Evolutionary conservation across 64 coral and sea anemone species (phyloP).

Genomic region (Stylophora pistillata): DNA sequence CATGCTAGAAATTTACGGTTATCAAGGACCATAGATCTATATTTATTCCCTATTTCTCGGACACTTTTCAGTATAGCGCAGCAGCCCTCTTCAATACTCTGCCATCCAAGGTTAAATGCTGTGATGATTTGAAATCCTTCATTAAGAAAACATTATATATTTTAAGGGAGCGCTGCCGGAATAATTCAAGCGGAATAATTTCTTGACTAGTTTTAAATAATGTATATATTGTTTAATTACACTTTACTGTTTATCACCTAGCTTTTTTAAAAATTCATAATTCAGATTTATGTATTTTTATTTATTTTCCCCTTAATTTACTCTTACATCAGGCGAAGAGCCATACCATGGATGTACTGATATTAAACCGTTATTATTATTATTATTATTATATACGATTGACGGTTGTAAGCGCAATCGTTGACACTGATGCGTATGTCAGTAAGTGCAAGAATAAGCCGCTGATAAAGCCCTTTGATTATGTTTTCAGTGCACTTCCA

Average conservation of each 20-base stretch:
- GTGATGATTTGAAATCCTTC: conserved; percentile 3
- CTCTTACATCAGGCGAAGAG: not conserved
- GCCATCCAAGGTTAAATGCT: conserved; percentile 13
- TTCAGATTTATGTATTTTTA: no score
- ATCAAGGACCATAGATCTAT: conserved; percentile 2
- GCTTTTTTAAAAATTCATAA: not conserved
- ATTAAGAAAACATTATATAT: not conserved
- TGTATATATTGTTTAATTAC: not conserved
- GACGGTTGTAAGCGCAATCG: no score
- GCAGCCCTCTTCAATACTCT: conserved; percentile 6
- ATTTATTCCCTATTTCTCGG: conserved; percentile 2
- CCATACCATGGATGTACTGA: not conserved
- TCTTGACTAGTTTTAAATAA: conserved; percentile 13
- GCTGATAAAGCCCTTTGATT: no score
- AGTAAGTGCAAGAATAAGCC: no score
- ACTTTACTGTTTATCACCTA: not conserved
- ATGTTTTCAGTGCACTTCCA: no score
- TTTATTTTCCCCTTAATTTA: no score
- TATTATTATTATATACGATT: conserved; percentile 1
- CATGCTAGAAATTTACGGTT: not conserved
- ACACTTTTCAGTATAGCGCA: conserved; percentile 2
- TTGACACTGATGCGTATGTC: no score
- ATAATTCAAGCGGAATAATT: not conserved
- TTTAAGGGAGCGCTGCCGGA: conserved; percentile 1
- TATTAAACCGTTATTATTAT: not conserved